A percentile compares a stretch with the other conserved stretches of the same genome.
phyloP scores from a whole-genome alignment of 2,888 invertebrate genomes.

The Drosophila atripex region DNA sequence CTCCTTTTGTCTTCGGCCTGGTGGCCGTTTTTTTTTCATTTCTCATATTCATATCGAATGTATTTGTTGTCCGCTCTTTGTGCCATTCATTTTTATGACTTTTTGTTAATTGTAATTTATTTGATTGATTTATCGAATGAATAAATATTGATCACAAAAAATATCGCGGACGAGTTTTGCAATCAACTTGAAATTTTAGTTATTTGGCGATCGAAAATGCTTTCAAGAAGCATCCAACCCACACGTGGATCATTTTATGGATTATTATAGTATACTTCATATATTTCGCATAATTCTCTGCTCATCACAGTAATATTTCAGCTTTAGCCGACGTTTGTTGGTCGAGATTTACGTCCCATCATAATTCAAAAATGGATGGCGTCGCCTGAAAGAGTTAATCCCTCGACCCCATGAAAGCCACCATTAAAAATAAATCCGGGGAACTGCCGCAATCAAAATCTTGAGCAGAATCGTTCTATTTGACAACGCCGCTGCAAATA shows the following conservation, averaged over 20 bases:
- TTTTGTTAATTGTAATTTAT: conserved; percentile 78
- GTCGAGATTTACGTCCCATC: conserved; percentile 58
- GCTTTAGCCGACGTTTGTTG: conserved; percentile 50
- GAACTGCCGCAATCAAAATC: conserved; percentile 55
- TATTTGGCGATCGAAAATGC: conserved; percentile 24
- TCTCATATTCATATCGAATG: conserved; percentile 37
- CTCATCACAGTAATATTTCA: conserved; percentile 70
- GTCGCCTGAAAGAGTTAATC: conserved; percentile 63
- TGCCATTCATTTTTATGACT: conserved; percentile 67
- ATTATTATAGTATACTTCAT: conserved; percentile 27
- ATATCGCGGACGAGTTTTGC: conserved; percentile 63
- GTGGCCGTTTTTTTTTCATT: conserved; percentile 18
- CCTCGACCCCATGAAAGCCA: conserved; percentile 61
- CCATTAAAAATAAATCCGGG: conserved; percentile 73
- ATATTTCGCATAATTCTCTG: conserved; percentile 1
- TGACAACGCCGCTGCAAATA: conserved; percentile 40
- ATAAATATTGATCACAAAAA: conserved; percentile 69
- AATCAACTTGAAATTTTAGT: conserved; percentile 56
- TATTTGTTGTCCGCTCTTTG: conserved; percentile 33
- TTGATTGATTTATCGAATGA: conserved; percentile 76
- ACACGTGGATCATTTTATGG: conserved; percentile 47
- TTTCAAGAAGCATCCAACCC: conserved; percentile 13
- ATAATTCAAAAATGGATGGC: conserved; percentile 67
- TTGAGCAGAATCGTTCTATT: conserved; percentile 46
- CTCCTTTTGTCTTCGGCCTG: conserved; percentile 21